phyloP scores from a whole-genome alignment of 2,113 vertebrate species.

The Polypterus senegalus region DNA sequence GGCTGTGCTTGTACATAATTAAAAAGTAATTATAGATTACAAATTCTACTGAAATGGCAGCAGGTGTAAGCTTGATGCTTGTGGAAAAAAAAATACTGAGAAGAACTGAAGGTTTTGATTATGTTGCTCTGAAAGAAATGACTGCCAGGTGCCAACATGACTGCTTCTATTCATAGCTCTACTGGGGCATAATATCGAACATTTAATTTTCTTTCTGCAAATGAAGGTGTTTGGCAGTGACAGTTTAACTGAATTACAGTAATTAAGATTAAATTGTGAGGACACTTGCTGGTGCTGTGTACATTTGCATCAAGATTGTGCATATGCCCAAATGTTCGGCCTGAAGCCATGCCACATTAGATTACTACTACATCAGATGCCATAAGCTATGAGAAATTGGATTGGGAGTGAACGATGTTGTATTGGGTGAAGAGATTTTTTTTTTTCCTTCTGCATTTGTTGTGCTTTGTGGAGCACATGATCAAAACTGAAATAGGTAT shows the following conservation, averaged over 20 bases:
- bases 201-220: neutral
- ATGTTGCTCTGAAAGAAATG: neutral
- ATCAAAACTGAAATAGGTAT: no score
- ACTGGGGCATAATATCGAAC: neutral
- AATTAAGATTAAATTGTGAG: neutral
- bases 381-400: no score
- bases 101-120: no score
- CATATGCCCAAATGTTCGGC: neutral
- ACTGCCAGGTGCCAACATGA: neutral
- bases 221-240: neutral
- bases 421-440: no score
- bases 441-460: no score
- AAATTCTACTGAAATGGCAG: neutral
- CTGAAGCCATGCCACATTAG: neutral
- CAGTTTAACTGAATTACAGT: neutral
- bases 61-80: neutral
- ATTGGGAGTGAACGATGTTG: no score
- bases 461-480: no score
- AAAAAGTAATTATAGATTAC: neutral
- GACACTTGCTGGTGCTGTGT: neutral
- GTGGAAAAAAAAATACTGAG: neutral
- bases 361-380: neutral
- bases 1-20: neutral
- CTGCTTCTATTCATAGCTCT: neutral
- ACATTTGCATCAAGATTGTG: neutral